phyloP scores from a whole-genome alignment of 2,888 invertebrate genomes.

The Dryobota labecula region DNA sequence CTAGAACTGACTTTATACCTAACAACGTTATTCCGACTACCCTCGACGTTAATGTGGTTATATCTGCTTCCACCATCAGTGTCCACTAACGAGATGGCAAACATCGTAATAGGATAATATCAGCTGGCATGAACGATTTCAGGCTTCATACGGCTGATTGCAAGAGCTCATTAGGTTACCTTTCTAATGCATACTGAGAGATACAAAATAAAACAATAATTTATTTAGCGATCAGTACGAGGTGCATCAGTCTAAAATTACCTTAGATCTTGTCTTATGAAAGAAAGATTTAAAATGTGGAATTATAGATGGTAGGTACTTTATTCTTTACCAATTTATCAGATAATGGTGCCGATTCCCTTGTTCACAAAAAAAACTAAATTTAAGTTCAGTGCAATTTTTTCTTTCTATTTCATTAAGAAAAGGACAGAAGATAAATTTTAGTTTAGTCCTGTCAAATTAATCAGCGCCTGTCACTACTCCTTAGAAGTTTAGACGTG shows the following conservation, averaged over 20 bases:
- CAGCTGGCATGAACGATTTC: neutral
- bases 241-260: neutral
- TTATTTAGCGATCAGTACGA: too few relatives aligned
- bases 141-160: neutral
- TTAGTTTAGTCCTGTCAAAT: too few relatives aligned
- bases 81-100: constrained; percentile 16
- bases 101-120: constrained; percentile 20
- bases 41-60: constrained; percentile 28
- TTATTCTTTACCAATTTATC: neutral
- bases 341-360: too few relatives aligned
- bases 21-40: constrained; percentile 5
- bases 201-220: too few relatives aligned
- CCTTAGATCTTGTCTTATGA: neutral
- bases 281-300: neutral
- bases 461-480: too few relatives aligned
- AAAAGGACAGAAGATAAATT: too few relatives aligned
- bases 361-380: too few relatives aligned
- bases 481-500: too few relatives aligned
- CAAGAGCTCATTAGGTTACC: neutral
- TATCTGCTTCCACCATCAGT: neutral
- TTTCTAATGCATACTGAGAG: neutral
- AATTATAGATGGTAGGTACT: neutral
- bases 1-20: neutral
- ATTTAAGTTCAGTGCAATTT: too few relatives aligned
- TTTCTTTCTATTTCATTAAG: too few relatives aligned